A percentile compares a stretch with the other conserved stretches of the same genome.
Evolutionary conservation across 2,888 invertebrate genomes (phyloP).

Genomic region (Drosophila borborema): DNA sequence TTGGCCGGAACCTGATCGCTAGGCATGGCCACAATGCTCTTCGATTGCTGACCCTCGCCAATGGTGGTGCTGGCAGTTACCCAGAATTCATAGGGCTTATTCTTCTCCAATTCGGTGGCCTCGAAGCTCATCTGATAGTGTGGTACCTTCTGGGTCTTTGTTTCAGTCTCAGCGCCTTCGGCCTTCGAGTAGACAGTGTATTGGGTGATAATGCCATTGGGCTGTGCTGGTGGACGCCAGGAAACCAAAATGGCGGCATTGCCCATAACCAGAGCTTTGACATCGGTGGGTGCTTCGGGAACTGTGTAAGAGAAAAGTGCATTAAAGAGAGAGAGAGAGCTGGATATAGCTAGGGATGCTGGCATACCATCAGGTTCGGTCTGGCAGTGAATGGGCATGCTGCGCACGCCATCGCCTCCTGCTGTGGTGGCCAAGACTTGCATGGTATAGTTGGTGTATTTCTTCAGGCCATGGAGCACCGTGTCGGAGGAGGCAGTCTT

Average conservation of each 20-base stretch:
- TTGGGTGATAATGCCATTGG: conserved; percentile 96
- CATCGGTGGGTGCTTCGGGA: conserved; percentile 96
- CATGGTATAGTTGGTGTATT: conserved; percentile 98
- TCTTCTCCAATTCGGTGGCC: conserved; percentile 92
- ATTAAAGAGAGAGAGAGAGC: accelerated
- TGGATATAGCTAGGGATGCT: accelerated
- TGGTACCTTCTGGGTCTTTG: conserved; percentile 91
- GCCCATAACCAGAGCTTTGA: conserved; percentile 97
- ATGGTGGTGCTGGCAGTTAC: conserved; percentile 97
- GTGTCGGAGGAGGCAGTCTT: conserved; percentile 97
- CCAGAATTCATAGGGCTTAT: conserved; percentile 96
- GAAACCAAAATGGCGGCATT: conserved; percentile 95
- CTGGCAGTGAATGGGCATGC: conserved; percentile 92
- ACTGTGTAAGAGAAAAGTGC: conserved; percentile 86
- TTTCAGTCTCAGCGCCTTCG: conserved; percentile 88
- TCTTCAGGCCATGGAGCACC: conserved; percentile 96
- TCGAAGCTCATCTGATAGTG: conserved; percentile 95
- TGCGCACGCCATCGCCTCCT: conserved; percentile 96
- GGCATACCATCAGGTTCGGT: conserved; percentile 96
- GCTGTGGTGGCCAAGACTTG: conserved; percentile 97
- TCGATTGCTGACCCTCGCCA: conserved; percentile 96
- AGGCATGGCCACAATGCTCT: conserved; percentile 93
- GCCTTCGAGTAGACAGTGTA: conserved; percentile 96
- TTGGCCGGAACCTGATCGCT: conserved; percentile 93
- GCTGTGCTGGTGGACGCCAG: conserved; percentile 96